Conservation (phyloP, 1,140 invertebrate genomes). For the Camponotus pennsylvanicus region DNA sequence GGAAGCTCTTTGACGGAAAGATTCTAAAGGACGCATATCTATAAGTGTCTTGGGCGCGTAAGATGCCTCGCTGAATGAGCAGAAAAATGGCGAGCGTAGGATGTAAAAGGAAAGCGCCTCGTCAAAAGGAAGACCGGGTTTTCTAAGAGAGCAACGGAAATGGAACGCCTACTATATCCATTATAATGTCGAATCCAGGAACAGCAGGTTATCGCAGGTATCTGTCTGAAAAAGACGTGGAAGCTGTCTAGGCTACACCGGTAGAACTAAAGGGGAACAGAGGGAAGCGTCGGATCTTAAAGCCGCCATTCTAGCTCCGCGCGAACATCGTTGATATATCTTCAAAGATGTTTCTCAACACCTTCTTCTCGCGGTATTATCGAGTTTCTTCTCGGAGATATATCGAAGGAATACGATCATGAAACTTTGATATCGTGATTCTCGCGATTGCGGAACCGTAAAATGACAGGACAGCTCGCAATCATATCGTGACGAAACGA, state of each 20-base stretch:
- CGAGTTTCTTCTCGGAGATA: constrained; percentile 31
- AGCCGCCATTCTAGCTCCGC: constrained; percentile 28
- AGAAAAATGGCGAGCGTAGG: constrained; percentile 16
- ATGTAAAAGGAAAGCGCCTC: constrained; percentile 10
- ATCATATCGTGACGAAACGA: neutral
- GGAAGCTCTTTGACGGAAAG: neutral
- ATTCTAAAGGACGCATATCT: neutral
- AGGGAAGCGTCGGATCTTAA: constrained; percentile 47
- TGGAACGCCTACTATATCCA: constrained; percentile 59
- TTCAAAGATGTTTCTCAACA: constrained; percentile 33
- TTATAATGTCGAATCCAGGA: constrained; percentile 69
- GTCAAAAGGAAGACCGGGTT: constrained; percentile 37
- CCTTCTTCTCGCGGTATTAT: constrained; percentile 26
- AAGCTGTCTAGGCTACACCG: constrained; percentile 30
- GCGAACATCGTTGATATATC: constrained; percentile 19
- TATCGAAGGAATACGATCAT: neutral
- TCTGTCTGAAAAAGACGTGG: constrained; percentile 44
- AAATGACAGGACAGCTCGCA: neutral
- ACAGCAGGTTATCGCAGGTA: constrained; percentile 62
- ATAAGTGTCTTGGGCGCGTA: neutral
- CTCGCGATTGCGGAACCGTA: neutral
- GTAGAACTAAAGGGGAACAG: constrained; percentile 54
- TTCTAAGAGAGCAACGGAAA: constrained; percentile 64
- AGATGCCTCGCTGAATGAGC: constrained; percentile 25
- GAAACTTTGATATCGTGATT: constrained; percentile 27